Evolutionary conservation across 2,113 vertebrate genomes (phyloP), one percentile per base, ranked within the genome.

Genomic region (Crotalus horridus): DNA sequence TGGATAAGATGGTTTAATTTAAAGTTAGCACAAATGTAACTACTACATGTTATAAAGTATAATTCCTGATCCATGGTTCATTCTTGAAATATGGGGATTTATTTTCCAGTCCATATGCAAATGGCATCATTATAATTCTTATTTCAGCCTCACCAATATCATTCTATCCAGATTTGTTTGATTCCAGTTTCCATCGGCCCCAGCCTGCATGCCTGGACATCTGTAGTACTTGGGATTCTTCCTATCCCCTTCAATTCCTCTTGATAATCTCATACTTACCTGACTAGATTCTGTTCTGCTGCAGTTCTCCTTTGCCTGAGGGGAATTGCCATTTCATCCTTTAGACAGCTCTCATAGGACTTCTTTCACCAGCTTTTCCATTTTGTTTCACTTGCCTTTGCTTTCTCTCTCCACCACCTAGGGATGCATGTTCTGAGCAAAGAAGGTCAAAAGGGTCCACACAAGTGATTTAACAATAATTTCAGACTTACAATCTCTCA

Each of bases 391-490:
- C 24, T 54, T 93, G 24, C 21, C 24, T 56, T 10, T 93, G 21
- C 21, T 10, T 89, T 87, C 92, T 89, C 92, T 39, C 56, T 56
- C 39, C 12, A 2, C 29, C 81, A 0, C 81, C 24, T 85, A 10
- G n/a, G 94, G 87, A 85, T 54, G 61, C 0, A 0, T 69, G 94
- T 94, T 93, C 86, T 92, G 90, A 93, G 94, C 89, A 26, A 6
- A 15, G 89, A 89, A 94, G 88, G 93, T 87, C 92, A 91, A 93
- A 13, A 3, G 93, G 95, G 81, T 92, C 59, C 3, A 51, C 89
- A 59, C 94, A 95, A 97, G 94, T 96, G 96, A 95, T 95, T 96
- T 94, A 95, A 81, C 94, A 96, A 95, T 98, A 97, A 98, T 97
- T 97, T 95, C 58, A 81, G 96, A 94, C 94, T 94, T 95, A 94